These are phyloP conservation scores for Climacteris rufus DNA, from an alignment of 2,113 vertebrate genomes.

Conservation along the genomic window DNA sequence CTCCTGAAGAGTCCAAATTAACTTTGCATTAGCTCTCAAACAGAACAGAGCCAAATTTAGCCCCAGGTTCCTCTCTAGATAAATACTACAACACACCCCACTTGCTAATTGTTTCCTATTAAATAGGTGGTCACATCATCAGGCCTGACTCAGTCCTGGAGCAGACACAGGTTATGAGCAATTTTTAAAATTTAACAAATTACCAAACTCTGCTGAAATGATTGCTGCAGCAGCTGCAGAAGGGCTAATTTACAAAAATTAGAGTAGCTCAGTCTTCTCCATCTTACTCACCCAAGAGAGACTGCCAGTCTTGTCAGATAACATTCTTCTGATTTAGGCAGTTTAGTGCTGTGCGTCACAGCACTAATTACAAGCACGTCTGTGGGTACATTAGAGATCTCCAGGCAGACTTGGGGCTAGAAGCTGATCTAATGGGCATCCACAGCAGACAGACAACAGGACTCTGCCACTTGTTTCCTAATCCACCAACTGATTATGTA, in stretches of 20 bases:
- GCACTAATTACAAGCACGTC: background rate
- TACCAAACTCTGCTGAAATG: background rate
- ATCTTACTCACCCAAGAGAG: background rate
- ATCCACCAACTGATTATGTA: background rate
- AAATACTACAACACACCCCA: background rate
- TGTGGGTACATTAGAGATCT: background rate
- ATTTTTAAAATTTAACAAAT: background rate
- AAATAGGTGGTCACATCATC: background rate
- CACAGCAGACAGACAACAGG: background rate
- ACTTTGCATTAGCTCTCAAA: background rate
- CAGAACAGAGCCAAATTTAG: background rate
- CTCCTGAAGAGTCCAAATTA: constrained; percentile 75
- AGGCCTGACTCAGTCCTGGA: background rate
- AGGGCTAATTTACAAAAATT: background rate
- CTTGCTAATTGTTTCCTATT: background rate
- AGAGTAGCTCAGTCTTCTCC: background rate
- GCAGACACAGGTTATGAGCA: background rate
- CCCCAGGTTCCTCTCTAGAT: background rate
- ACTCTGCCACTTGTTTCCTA: background rate
- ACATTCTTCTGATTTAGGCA: background rate
- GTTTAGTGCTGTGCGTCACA: background rate
- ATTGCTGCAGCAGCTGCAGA: background rate
- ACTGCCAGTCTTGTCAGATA: background rate
- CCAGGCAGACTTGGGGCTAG: background rate
- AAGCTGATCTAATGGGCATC: background rate